phyloP scores from a whole-genome alignment of 2,113 vertebrate species.

The Nesogale talazaci region DNA sequence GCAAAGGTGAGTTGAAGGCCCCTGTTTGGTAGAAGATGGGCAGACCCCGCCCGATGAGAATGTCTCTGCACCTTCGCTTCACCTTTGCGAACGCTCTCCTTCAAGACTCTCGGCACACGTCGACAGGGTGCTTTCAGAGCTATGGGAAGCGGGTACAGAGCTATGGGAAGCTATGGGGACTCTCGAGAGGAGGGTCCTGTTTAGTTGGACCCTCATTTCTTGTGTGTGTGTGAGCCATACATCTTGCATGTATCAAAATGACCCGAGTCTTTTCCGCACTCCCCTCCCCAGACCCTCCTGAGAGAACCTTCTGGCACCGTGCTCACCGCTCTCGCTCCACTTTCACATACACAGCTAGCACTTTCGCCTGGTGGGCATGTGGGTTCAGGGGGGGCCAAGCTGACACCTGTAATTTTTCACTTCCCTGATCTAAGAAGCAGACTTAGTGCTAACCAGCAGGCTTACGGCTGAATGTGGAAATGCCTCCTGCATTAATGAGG shows the following conservation, averaged over 20 bases:
- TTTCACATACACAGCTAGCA: rapidly evolving
- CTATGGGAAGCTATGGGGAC: neutral
- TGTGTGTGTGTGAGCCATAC: no score
- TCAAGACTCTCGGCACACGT: rapidly evolving
- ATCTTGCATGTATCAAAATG: neutral
- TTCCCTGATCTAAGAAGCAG: conserved; percentile 1
- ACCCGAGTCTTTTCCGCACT: neutral
- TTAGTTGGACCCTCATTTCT: no score
- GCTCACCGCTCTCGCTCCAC: no score
- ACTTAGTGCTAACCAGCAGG: neutral
- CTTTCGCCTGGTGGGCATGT: rapidly evolving
- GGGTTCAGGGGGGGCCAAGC: neutral
- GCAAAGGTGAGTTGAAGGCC: conserved; percentile 91
- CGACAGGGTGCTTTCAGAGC: no score
- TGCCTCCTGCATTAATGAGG: neutral
- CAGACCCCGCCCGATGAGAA: rapidly evolving
- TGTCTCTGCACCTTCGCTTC: rapidly evolving
- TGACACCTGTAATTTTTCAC: rapidly evolving
- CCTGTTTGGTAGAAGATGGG: rapidly evolving
- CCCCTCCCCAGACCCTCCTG: neutral
- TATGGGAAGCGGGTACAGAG: rapidly evolving
- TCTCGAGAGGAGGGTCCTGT: neutral
- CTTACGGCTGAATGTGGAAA: neutral
- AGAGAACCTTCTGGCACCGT: neutral
- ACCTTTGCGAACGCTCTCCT: neutral